These are phyloP conservation scores for Limenitis camilla DNA, from an alignment of 2,888 invertebrate species.

Conservation along the genomic window DNA sequence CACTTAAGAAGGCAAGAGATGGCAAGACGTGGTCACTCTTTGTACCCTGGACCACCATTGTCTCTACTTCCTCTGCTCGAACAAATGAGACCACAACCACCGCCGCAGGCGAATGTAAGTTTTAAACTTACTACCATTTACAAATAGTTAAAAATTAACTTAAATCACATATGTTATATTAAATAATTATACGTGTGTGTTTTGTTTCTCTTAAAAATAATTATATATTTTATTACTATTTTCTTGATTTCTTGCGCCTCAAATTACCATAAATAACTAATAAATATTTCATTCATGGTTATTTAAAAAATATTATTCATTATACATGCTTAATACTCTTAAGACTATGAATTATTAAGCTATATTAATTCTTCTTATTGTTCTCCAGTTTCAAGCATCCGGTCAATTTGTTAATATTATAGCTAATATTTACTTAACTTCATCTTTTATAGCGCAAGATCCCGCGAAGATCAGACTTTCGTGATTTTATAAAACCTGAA, in stretches of 20 bases:
- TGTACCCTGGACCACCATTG: constrained; percentile 77
- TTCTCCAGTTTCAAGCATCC: background rate
- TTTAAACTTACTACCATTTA: background rate
- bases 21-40: constrained; percentile 62
- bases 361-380: background rate
- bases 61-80: constrained; percentile 83
- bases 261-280: too few relatives aligned
- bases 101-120: constrained; percentile 61
- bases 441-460: constrained; percentile 3
- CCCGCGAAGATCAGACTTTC: too few relatives aligned
- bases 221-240: too few relatives aligned
- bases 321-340: background rate
- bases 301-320: background rate
- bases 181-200: too few relatives aligned
- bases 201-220: too few relatives aligned
- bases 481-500: too few relatives aligned
- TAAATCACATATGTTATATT: background rate
- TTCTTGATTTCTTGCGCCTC: too few relatives aligned
- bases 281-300: too few relatives aligned
- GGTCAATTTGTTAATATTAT: constrained; percentile 3
- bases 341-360: too few relatives aligned
- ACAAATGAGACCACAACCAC: constrained; percentile 69
- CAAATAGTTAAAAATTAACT: background rate
- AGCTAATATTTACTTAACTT: background rate
- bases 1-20: constrained; percentile 75